Percentiles rank a stretch among this genome's conserved stretches.
Evolutionary conservation across 2,888 invertebrate species (phyloP).

Genomic region (Helobdella robusta): DNA sequence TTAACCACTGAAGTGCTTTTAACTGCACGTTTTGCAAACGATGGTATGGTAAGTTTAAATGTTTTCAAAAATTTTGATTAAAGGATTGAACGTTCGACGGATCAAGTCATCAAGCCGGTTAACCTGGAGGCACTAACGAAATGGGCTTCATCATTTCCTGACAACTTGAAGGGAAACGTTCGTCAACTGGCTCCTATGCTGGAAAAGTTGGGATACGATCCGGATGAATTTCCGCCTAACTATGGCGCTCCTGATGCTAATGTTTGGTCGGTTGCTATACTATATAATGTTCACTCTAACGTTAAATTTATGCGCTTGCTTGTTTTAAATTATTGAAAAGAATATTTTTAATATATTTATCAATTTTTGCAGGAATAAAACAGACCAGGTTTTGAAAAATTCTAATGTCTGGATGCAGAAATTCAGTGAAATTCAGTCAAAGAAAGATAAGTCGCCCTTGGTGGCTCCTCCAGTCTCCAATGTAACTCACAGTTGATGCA

Average conservation of each 20-base stretch:
- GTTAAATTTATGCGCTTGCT: too few relatives aligned
- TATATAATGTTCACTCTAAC: too few relatives aligned
- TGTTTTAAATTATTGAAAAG: neutral
- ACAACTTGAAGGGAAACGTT: slow-evolving; percentile 85
- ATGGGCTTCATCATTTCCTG: slow-evolving; percentile 54
- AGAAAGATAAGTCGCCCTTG: neutral
- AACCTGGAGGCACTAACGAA: slow-evolving; percentile 78
- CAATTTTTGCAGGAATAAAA: slow-evolving; percentile 20
- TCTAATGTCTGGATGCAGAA: slow-evolving; percentile 9
- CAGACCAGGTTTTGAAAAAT: slow-evolving; percentile 9
- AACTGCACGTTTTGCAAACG: too few relatives aligned
- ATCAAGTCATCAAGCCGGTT: slow-evolving; percentile 95
- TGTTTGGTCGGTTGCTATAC: slow-evolving; percentile 56
- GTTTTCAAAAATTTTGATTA: slow-evolving; percentile 38
- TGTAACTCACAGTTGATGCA: too few relatives aligned
- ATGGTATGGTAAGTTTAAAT: too few relatives aligned
- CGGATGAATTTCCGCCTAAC: slow-evolving; percentile 85
- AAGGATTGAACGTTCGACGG: slow-evolving; percentile 91
- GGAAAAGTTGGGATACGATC: slow-evolving; percentile 76
- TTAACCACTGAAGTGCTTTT: too few relatives aligned
- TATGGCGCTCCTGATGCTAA: slow-evolving; percentile 75
- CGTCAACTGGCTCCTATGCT: slow-evolving; percentile 88
- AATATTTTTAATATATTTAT: neutral
- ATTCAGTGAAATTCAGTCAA: slow-evolving; percentile 12
- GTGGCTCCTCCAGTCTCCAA: too few relatives aligned